Percentiles rank a stretch among this genome's conserved stretches.
These are phyloP conservation scores for Mya arenaria DNA, from an alignment of 1,140 invertebrate genomes.

Conservation along the genomic window DNA sequence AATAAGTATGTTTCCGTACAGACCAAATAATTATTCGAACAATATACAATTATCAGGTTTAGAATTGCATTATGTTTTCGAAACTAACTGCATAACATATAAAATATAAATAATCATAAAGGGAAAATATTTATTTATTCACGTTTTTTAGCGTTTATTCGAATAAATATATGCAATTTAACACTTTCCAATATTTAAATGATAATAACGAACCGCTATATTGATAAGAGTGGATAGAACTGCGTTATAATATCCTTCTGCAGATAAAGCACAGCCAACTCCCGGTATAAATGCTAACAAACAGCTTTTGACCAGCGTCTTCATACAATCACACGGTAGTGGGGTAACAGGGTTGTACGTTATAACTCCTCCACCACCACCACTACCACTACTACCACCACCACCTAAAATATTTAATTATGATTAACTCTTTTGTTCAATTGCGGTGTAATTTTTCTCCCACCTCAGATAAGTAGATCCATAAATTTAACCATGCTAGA, in stretches of 20 bases:
- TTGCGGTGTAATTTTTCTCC: too few species aligned
- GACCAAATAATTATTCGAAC: too few species aligned
- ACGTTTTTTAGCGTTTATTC: background rate
- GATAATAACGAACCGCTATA: background rate
- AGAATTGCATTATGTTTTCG: too few species aligned
- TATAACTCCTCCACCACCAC: background rate
- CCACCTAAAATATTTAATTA: too few species aligned
- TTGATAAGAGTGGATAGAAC: background rate
- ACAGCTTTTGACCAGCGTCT: constrained; percentile 45
- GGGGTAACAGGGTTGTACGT: constrained; percentile 25
- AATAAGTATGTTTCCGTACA: too few species aligned
- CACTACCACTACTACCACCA: background rate
- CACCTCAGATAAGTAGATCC: too few species aligned
- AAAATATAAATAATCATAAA: background rate
- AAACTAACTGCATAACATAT: background rate
- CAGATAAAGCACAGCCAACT: constrained; percentile 24
- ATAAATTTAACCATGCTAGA: too few species aligned
- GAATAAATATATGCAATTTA: background rate
- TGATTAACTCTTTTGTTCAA: too few species aligned
- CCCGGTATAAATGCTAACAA: constrained; percentile 14
- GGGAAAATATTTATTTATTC: background rate
- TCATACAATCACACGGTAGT: constrained; percentile 39
- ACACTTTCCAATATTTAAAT: too few species aligned
- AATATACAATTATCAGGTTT: too few species aligned
- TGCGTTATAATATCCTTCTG: background rate